Conservation (phyloP, 2,888 invertebrate genomes). For the Morpho achilles region DNA sequence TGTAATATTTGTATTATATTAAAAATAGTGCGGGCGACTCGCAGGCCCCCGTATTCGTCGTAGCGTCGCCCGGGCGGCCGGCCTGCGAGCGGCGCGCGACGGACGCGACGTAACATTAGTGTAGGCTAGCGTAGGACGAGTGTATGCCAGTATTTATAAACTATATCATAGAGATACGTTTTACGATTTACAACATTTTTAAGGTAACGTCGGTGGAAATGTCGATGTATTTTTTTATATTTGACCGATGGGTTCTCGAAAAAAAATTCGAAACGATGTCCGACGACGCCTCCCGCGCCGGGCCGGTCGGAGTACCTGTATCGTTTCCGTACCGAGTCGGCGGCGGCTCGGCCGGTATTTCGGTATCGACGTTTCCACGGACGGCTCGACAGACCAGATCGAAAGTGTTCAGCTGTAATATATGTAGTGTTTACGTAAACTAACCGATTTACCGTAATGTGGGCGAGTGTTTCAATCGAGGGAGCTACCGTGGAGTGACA, state of each 20-base stretch:
- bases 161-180: not conserved
- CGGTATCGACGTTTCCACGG: not conserved
- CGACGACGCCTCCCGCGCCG: too few relatives aligned
- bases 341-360: too few relatives aligned
- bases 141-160: constrained; percentile 25
- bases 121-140: constrained; percentile 11
- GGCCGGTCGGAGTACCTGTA: not conserved
- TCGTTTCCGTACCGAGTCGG: not conserved
- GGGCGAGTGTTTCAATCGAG: constrained; percentile 20
- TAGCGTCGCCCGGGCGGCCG: not conserved
- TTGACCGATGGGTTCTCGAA: not conserved
- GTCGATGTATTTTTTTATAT: not conserved
- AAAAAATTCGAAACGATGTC: too few relatives aligned
- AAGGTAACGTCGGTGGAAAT: constrained; percentile 1
- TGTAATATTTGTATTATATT: too few relatives aligned
- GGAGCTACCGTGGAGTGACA: constrained; percentile 36
- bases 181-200: constrained; percentile 1
- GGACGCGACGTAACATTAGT: not conserved
- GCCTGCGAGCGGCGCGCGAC: not conserved
- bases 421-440: constrained; percentile 15
- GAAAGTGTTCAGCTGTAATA: constrained; percentile 30
- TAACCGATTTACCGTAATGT: constrained; percentile 1
- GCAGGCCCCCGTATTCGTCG: too few relatives aligned
- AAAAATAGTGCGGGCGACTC: too few relatives aligned
- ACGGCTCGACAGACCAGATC: constrained; percentile 21